These are phyloP conservation scores for Drosophila orosa DNA, from an alignment of 1,140 invertebrate genomes.

Conservation along the genomic window DNA sequence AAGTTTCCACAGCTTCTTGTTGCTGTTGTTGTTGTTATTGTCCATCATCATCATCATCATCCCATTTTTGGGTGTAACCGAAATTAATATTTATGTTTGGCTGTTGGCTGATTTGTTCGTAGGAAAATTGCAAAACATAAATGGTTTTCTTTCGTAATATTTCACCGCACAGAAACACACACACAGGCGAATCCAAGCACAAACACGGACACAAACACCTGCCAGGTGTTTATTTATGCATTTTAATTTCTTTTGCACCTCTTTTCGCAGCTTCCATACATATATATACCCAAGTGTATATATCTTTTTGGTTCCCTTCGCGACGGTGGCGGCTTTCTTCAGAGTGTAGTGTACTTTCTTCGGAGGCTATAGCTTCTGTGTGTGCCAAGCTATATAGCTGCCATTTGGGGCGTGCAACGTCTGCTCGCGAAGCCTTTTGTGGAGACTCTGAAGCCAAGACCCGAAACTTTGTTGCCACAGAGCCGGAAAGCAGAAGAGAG, in stretches of 20 bases:
- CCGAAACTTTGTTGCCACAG: slow-evolving; percentile 36
- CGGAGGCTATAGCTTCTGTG: slow-evolving; percentile 19
- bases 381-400: slow-evolving; percentile 21
- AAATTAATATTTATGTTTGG: slow-evolving; percentile 51
- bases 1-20: slow-evolving; percentile 36
- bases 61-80: slow-evolving; percentile 45
- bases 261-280: slow-evolving; percentile 36
- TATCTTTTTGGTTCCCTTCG: slow-evolving; percentile 8
- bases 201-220: slow-evolving; percentile 35
- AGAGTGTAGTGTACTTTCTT: slow-evolving; percentile 41
- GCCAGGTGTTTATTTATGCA: slow-evolving; percentile 52
- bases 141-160: slow-evolving; percentile 55
- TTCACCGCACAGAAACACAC: slow-evolving; percentile 17
- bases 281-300: slow-evolving; percentile 6
- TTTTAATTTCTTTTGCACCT: slow-evolving; percentile 54
- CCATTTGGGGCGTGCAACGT: slow-evolving; percentile 56
- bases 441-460: slow-evolving; percentile 66
- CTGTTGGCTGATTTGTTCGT: slow-evolving; percentile 31
- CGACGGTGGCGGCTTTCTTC: slow-evolving; percentile 23
- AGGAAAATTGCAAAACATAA: slow-evolving; percentile 47
- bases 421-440: slow-evolving; percentile 66
- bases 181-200: neutral
- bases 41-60: slow-evolving; percentile 32
- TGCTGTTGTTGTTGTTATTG: slow-evolving; percentile 23
- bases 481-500: slow-evolving; percentile 34